Base-by-base conservation (phyloP, 2,113 vertebrate species). In the Brachypodius melanocephalos region DNA sequence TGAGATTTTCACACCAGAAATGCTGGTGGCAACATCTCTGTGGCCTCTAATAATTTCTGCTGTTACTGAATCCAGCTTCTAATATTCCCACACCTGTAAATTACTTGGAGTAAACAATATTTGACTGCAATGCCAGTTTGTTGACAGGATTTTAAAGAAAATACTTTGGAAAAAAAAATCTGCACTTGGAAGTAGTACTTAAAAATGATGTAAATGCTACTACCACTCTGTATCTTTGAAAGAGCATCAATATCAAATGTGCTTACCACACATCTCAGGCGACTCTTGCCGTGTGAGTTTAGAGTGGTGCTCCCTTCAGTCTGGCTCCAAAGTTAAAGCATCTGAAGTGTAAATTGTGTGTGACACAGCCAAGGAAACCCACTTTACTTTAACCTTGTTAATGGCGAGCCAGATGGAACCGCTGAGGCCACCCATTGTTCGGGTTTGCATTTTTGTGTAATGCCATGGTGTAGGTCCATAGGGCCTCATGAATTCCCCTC, bases 321-420 rank as follows among this genome's bases (percentile, higher is more conserved):
- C 82, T n/a, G 8, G 63, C 78, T 93, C 85, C 77, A 91, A 90
- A 96, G 91, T 89, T 96, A 96, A 92, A 96, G 91, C 72, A 94
- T 93, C 92, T 96, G 81, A 97, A 96, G 84, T 94, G 92, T 80
- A 92, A 96, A 95, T 95, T 92, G 92, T 76, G 81, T 95, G 77
- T 92, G 92, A 93, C 93, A 90, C 63, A 95, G 79, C 93, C 90
- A 90, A 90, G 91, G 94, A 95, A 95, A 94, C 91, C 93, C 91
- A 92, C 95, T 97, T 97, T 96, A 90, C 94, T 95, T 96, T 96
- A 96, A 92, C 96, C 96, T 95, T 97, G 95, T 96, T 97, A 96
- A 95, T 94, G 93, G 86, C 0, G 63, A 96, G 95, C 90, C 96
- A 97, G 96, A 97, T 97, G 93, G 96, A 97, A 95, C 85, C 0